These are phyloP conservation scores for Drosophila borborema DNA, from an alignment of 2,888 invertebrate genomes.

Conservation along the genomic window DNA sequence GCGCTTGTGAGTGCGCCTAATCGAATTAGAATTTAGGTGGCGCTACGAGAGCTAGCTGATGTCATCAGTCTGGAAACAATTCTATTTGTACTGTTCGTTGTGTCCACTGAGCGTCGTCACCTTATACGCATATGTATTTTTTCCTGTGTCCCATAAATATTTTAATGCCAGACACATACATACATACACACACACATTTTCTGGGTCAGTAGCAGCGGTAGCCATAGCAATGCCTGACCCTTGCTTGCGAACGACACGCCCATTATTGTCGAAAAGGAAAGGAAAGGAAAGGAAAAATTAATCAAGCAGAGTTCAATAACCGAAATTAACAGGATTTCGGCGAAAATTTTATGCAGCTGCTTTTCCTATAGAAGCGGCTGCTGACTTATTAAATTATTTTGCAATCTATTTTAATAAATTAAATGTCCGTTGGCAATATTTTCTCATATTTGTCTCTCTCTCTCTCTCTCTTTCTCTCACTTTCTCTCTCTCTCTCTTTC, in stretches of 20 bases:
- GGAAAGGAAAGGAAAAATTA: too few species aligned
- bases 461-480: neutral
- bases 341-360: constrained; percentile 24
- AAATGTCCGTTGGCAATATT: constrained; percentile 64
- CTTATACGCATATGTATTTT: constrained; percentile 17
- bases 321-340: constrained; percentile 20
- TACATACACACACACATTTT: constrained; percentile 40
- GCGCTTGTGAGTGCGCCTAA: constrained; percentile 62
- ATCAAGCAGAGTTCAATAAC: constrained; percentile 65
- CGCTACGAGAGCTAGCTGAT: constrained; percentile 43
- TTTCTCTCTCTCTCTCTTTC: neutral
- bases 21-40: constrained; percentile 67
- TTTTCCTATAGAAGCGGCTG: constrained; percentile 9
- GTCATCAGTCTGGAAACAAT: constrained; percentile 54
- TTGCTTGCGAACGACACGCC: constrained; percentile 40
- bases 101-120: constrained; percentile 30
- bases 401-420: constrained; percentile 73
- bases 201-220: constrained; percentile 69
- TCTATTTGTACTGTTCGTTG: constrained; percentile 30
- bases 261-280: constrained; percentile 28
- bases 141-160: constrained; percentile 40
- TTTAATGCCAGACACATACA: constrained; percentile 45
- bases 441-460: constrained; percentile 21
- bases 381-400: constrained; percentile 72
- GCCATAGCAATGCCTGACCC: constrained; percentile 31